Conservation (phyloP, 1,140 invertebrate genomes). For the Pogonomyrmex californicus region DNA sequence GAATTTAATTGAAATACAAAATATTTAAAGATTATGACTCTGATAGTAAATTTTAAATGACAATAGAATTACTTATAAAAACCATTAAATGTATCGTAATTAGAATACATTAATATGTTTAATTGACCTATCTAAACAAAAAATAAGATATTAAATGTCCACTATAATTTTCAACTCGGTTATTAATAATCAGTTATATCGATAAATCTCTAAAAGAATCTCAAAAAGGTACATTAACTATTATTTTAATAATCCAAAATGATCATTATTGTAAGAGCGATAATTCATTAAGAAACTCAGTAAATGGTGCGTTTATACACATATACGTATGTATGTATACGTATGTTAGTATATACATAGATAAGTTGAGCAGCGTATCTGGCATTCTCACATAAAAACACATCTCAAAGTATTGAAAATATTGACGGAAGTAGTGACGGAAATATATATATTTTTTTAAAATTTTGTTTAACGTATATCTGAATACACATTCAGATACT, state of each 20-base stretch:
- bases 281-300: slow-evolving; percentile 1
- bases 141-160: slow-evolving; percentile 2
- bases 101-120: not conserved
- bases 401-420: not conserved
- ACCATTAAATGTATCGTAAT: not conserved
- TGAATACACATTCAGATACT: not conserved
- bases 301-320: not conserved
- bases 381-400: not conserved
- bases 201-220: not conserved
- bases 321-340: not conserved
- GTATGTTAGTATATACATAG: not conserved
- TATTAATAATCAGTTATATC: slow-evolving; percentile 32
- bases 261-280: slow-evolving; percentile 9
- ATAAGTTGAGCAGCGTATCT: not conserved
- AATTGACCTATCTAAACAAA: slow-evolving; percentile 14
- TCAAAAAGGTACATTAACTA: not conserved
- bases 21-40: not conserved
- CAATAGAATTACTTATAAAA: not conserved
- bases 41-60: slow-evolving; percentile 6
- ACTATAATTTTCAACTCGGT: not conserved
- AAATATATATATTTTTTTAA: not conserved
- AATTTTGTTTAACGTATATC: not conserved
- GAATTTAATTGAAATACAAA: not conserved
- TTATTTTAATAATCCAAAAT: slow-evolving; percentile 20
- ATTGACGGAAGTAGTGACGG: not conserved